Base-by-base conservation (phyloP, 2,113 vertebrate species). In the Trachemys scripta region DNA sequence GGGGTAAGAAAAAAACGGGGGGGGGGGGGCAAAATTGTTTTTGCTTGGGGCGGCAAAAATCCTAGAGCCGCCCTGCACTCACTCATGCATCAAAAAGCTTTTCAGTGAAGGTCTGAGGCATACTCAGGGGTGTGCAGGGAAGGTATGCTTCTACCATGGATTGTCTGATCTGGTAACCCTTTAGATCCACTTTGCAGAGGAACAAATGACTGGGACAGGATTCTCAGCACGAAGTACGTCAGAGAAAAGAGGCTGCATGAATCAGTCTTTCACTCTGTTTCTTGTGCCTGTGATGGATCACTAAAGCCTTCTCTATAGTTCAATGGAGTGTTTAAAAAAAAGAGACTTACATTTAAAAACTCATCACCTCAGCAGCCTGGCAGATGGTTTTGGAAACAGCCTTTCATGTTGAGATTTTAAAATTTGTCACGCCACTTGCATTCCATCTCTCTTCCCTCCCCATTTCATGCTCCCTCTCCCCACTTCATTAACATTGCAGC, bases 341-440 rank as follows among this genome's bases (percentile, higher is more conserved):
- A 20, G 12, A 54, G 89, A 75, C 87, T 94, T 94, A 82, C 75
- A 24, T 88, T 89, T 88, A 51, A 82, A 93, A 93, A 93, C 95
- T 80, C 75, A 93, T 96, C 92, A 96, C 65, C 85, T 95, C 50
- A 87, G 92, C 83, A 82, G 2, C 80, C 90, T 87, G 65, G 57
- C 87, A 93, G 93, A 84, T 96, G 91, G 85, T 82, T 96, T 95
- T 92, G 59, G 65, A 93, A 42, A 47, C 79, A 0, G 1, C 81
- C 62, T 90, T 95, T 95, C 82, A n/a, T n/a, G 45, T 11, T 1
- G 0, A 35, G 16, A 27, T 91, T 87, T 95, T 87, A 65, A 92
- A 93, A 81, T 79, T 81, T 86, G 65, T 91, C 85, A 94, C 49
- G 29, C 53, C 82, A 29, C 89, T 94, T 95, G 87, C 82, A n/a